Percentiles rank a stretch among this genome's conserved stretches.
Conservation (phyloP, 2,113 vertebrate genomes). For the Felis chaus region DNA sequence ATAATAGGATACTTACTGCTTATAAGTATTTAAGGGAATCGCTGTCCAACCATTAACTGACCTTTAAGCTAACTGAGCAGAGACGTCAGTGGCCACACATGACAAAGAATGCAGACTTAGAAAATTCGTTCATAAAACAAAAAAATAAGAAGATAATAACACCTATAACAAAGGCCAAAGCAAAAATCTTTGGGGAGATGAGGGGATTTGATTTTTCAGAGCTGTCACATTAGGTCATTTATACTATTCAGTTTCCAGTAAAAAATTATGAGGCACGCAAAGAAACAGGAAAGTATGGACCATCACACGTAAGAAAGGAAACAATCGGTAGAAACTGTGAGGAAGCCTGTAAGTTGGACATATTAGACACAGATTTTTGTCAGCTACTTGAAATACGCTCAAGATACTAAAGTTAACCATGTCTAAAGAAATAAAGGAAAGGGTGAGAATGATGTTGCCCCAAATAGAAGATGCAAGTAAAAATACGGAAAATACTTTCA, state of each 20-base stretch:
- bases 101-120: background rate
- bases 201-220: background rate
- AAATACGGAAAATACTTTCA: background rate
- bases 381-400: background rate
- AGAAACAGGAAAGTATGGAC: background rate
- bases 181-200: background rate
- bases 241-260: background rate
- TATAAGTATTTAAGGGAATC: background rate
- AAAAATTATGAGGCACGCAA: background rate
- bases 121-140: background rate
- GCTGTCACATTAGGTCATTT: background rate
- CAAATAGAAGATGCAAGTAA: background rate
- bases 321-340: background rate
- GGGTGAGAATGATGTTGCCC: background rate
- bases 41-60: background rate
- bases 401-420: background rate
- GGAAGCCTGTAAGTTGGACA: background rate
- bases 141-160: background rate
- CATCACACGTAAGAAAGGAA: background rate
- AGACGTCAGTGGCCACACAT: background rate
- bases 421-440: background rate
- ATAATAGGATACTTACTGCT: background rate
- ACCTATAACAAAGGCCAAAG: background rate
- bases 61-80: background rate
- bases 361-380: background rate